Percentiles rank a stretch among this genome's conserved stretches.
Evolutionary conservation across 2,797 vertebrate genomes (phyloP).

Genomic region (Alca torda): DNA sequence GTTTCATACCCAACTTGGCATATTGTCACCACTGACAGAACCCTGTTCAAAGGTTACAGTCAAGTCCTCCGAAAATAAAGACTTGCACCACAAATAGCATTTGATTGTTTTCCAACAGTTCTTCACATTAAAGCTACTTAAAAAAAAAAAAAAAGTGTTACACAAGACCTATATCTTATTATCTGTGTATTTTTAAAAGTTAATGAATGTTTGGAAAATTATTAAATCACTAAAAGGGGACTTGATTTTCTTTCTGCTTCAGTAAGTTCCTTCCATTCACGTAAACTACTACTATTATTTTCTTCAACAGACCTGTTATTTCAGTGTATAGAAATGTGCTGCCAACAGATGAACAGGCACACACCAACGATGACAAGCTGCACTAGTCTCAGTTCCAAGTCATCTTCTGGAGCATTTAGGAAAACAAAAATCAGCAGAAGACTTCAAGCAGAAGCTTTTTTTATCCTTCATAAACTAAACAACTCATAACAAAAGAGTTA

Average conservation of each 20-base stretch:
- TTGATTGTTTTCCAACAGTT: not conserved
- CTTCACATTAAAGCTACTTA: not conserved
- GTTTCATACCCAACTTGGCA: slow-evolving; percentile 82
- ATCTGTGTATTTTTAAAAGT: not conserved
- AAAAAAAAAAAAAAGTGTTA: not conserved
- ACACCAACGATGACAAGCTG: not conserved
- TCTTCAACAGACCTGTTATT: not conserved
- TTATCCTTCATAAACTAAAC: not conserved
- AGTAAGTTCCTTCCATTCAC: not conserved
- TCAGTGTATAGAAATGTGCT: not conserved
- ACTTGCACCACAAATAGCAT: not conserved
- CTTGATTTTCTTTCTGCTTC: not conserved
- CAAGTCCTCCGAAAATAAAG: not conserved
- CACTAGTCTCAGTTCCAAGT: not conserved
- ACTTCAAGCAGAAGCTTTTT: not conserved
- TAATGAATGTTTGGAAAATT: not conserved
- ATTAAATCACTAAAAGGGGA: not conserved
- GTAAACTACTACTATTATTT: not conserved
- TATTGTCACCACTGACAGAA: slow-evolving; percentile 80
- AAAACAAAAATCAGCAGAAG: not conserved
- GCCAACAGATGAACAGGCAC: not conserved
- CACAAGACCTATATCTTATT: not conserved
- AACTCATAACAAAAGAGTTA: not conserved
- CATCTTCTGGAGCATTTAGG: not conserved
- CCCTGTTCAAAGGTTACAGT: slow-evolving; percentile 71